Base-by-base conservation (phyloP, 2,888 invertebrate species). In the Deroplatys truncata region DNA sequence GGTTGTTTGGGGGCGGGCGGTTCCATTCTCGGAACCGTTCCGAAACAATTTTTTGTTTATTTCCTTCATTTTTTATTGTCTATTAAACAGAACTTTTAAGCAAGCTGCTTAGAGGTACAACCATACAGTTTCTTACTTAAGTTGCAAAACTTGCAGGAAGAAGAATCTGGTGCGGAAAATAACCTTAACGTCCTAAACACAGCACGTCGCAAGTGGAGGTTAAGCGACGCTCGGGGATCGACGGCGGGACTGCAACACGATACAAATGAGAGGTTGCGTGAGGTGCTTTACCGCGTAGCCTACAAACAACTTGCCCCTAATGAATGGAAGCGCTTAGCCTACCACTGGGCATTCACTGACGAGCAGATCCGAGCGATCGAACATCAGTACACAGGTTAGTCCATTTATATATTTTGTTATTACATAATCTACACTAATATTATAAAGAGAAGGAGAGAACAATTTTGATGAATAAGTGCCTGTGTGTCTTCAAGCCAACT, bases 301-400 rank as follows among this genome's bases (percentile, higher is more conserved):
- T 93, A 96, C 93, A 94, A 95, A 93, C 95, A 96, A 91, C 93
- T 96, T 85, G 94, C 94, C 20, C 94, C 94, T 1, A 94, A 94
- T 1, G 96, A 96, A 92, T 96, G 96, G 96, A 96, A 96, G 92
- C 94, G 94, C 90, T 93, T 96, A 83, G 96, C 96, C 0, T 93
- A 94, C 49, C 95, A 96, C 91, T 96, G 96, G 96, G 95, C 95
- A 56, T 96, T 96, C 92, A 96, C 96, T 1, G 95, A 95, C 85
- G 96, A 96, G 89, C 96, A 96, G 92, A 95, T 96, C 90, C 94
- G 94, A 91, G 96, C 96, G 28, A 96, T 96, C 91, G 96, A 96
- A 92, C 96, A 96, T 92, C 96, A 96, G 92, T 96, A 96, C 92
- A 96, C 96, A 91, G 96, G 96, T 96, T n/a, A n/a, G n/a, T 25